A percentile compares a stretch with the other conserved stretches of the same genome.
phyloP scores from a whole-genome alignment of 2,113 vertebrate genomes.

The Falco punctatus region DNA sequence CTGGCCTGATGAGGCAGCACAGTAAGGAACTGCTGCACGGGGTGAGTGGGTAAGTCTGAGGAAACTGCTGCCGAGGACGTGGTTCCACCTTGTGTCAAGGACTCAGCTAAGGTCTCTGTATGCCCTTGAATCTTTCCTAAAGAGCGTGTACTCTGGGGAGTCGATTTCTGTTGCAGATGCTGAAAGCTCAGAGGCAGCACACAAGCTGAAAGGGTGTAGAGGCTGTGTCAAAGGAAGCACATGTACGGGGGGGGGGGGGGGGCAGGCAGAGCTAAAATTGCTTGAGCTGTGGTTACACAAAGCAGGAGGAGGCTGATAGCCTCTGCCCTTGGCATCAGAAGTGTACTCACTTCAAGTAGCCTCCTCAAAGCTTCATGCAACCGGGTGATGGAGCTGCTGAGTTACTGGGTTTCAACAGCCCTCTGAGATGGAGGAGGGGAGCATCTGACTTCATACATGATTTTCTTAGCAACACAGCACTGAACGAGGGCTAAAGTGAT shows the following conservation, averaged over 20 bases:
- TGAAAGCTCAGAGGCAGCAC: neutral
- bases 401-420: neutral
- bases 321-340: neutral
- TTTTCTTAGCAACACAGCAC: neutral
- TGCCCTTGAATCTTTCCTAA: neutral
- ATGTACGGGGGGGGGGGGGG: neutral
- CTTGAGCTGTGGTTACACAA: neutral
- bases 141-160: neutral
- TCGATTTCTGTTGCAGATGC: neutral
- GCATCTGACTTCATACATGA: neutral
- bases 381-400: constrained; percentile 41
- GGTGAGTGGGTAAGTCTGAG: neutral
- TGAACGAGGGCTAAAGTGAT: neutral
- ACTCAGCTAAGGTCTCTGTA: neutral
- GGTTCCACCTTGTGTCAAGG: neutral
- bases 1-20: neutral
- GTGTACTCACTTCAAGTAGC: neutral
- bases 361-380: neutral
- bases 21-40: neutral
- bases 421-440: neutral
- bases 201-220: neutral
- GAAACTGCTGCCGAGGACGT: neutral
- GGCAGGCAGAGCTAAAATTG: neutral
- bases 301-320: neutral
- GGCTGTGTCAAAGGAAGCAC: neutral